Evolutionary conservation across 2,797 vertebrate species (phyloP), one percentile per base, ranked within the genome.

Genomic region (Varecia variegata): DNA sequence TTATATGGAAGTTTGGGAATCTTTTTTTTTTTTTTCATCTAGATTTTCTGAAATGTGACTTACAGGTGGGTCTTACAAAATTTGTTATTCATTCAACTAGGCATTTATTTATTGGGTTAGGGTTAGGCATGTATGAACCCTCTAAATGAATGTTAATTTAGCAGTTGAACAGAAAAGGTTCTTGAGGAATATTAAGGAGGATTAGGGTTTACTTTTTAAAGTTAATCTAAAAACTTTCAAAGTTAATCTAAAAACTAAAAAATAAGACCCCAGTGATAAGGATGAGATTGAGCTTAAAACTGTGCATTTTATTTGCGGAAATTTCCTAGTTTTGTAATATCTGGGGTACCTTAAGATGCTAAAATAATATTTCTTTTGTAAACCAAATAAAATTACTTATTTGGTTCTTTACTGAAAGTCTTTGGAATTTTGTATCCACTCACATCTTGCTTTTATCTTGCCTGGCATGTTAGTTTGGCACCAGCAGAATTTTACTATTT

Each of bases 31-130:
- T 74, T 92, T 52, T 86, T 67, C 32, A 52, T 76, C 20, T 52
- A 45, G 65, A 89, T 93, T 95, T 92, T 92, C 70, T 95, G 82
- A 96, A 95, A 50, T 94, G 71, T 88, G 77, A 88, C 50, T 60
- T 92, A 54, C 54, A 87, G n/a, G 27, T 86, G 70, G 95, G 35
- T 88, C 14, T 35, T 60, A 50, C 1, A 40, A 50, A 14, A 65
- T 81, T 91, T 1, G 8, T 94, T 89, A 84, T 35, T 95, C 56
- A 83, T 89, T 96, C 54, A 88, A 88, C 84, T 81, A 93, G 68
- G 47, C 40, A 54, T 88, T 95, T 92, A 56, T 25, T 30, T 92
- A 56, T 25, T 30, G 35, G 15, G 70, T 43, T 76, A 47, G 35
- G 25, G 50, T 45, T 83, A 89, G 73, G 79, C 40, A 23, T 68